Percentiles rank a stretch among this genome's conserved stretches.
phyloP scores from a whole-genome alignment of 2,888 invertebrate species.

The Microctonus aethiopoides region DNA sequence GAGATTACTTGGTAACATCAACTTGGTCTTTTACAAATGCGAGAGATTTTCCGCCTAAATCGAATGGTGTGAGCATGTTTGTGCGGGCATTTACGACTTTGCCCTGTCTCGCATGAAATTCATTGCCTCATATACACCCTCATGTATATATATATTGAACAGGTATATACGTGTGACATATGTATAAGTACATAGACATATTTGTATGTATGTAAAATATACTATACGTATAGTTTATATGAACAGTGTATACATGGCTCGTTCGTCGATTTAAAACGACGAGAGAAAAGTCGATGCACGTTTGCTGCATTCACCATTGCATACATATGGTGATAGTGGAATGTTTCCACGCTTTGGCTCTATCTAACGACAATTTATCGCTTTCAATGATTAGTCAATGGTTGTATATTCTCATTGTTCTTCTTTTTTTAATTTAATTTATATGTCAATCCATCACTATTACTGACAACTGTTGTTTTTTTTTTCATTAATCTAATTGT shows the following conservation, averaged over 20 bases:
- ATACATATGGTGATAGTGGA: neutral
- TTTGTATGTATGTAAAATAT: neutral
- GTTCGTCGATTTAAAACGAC: neutral
- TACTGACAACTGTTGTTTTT: neutral
- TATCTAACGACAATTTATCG: constrained; percentile 4
- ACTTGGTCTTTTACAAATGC: constrained; percentile 6
- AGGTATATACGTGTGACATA: too few species aligned
- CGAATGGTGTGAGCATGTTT: neutral
- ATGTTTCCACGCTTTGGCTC: constrained; percentile 1
- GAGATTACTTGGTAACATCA: constrained; percentile 6
- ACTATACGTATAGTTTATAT: neutral
- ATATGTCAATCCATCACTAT: neutral
- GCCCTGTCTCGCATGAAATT: neutral
- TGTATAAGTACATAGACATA: too few species aligned
- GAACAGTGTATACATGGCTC: neutral
- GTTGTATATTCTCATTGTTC: neutral
- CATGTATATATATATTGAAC: neutral
- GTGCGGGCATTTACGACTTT: neutral
- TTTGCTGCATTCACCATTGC: neutral
- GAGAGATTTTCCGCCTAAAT: constrained; percentile 1
- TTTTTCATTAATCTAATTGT: too few species aligned
- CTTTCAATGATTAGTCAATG: neutral
- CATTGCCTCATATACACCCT: neutral
- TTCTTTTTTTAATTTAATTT: neutral
- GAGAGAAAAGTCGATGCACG: neutral